Percentiles rank a stretch among this genome's conserved stretches.
These are phyloP conservation scores for Apodemus agrarius DNA, from an alignment of 2,797 vertebrate genomes.

Conservation along the genomic window DNA sequence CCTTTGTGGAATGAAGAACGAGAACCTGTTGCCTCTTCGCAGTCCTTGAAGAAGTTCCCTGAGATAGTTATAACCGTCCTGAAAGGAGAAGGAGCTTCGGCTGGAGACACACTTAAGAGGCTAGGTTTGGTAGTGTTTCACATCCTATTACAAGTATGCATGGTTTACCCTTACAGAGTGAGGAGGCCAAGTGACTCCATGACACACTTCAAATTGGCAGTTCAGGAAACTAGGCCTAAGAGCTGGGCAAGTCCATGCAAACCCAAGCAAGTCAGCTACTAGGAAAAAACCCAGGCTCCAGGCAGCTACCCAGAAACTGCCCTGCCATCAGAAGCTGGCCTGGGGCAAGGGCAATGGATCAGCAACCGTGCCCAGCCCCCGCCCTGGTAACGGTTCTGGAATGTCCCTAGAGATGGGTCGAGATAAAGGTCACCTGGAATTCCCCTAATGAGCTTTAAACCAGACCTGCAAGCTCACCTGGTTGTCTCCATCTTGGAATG, in stretches of 20 bases:
- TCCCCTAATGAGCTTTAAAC: neutral
- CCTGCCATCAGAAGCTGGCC: neutral
- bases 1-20: neutral
- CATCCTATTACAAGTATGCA: neutral
- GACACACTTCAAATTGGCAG: neutral
- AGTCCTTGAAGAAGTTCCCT: neutral
- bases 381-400: neutral
- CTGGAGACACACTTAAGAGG: neutral
- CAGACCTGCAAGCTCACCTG: neutral
- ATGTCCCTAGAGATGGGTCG: neutral
- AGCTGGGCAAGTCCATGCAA: neutral
- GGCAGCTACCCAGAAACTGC: neutral
- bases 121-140: neutral
- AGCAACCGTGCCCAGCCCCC: neutral
- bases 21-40: rapidly evolving
- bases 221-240: neutral
- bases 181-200: neutral
- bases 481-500: neutral
- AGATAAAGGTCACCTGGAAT: neutral
- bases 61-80: neutral
- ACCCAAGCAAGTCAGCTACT: neutral
- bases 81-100: neutral
- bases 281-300: neutral
- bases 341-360: neutral
- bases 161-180: neutral